phyloP scores from a whole-genome alignment of 92 coral and sea anemone species.

The Zoanthus sansibaricus region DNA sequence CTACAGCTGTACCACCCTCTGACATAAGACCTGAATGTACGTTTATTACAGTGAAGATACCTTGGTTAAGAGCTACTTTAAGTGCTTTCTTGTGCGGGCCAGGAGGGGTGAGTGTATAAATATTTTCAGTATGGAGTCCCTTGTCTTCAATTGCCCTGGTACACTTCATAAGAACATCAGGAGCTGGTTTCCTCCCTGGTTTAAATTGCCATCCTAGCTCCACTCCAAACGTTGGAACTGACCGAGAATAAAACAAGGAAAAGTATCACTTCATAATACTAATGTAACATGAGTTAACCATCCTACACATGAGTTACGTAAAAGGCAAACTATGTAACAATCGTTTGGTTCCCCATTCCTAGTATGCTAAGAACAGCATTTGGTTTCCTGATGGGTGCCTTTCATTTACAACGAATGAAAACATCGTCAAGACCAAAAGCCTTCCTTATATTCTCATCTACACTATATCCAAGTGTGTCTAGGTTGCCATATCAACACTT shows the following conservation, averaged over 20 bases:
- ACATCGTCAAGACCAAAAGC: no score
- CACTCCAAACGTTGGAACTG: slow-evolving; percentile 81
- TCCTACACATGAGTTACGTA: no score
- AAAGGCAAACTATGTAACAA: no score
- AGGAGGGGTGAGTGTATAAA: slow-evolving; percentile 73
- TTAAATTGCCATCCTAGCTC: slow-evolving; percentile 75
- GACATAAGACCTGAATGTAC: not conserved
- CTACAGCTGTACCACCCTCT: no score
- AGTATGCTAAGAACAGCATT: no score
- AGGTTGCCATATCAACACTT: no score
- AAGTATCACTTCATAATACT: not conserved
- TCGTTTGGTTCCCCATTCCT: no score
- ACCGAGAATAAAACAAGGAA: not conserved
- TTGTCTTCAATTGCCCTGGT: slow-evolving; percentile 82
- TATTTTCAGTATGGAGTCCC: slow-evolving; percentile 65
- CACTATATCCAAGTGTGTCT: no score
- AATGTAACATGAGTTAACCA: no score
- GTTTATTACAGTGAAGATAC: slow-evolving; percentile 50
- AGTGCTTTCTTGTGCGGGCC: slow-evolving; percentile 85
- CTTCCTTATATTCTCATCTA: no score
- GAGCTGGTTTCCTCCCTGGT: slow-evolving; percentile 75
- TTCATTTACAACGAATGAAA: no score
- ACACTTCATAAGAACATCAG: slow-evolving; percentile 85
- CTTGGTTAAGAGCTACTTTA: slow-evolving; percentile 84
- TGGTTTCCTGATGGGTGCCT: no score